Evolutionary conservation across 2,113 vertebrate species (phyloP).

Genomic region (Casuarius casuarius): DNA sequence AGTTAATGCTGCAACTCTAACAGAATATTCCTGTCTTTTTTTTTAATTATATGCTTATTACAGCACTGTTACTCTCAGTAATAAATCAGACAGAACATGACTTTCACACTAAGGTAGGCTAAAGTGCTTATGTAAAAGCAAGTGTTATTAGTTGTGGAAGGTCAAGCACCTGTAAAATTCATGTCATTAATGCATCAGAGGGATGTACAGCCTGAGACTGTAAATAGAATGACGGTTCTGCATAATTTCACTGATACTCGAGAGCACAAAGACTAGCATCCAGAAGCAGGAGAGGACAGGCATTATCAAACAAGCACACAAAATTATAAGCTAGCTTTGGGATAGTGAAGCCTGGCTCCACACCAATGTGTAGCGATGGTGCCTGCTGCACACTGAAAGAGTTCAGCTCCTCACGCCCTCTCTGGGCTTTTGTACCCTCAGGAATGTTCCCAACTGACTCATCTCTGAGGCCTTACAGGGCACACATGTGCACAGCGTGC

Average conservation of each 20-base stretch:
- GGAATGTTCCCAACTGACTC: not conserved
- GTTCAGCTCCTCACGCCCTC: not conserved
- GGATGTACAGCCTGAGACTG: slow-evolving; percentile 1
- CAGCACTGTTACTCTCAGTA: not conserved
- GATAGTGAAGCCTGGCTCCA: not conserved
- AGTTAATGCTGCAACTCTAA: slow-evolving; percentile 50
- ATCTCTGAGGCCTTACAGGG: not conserved
- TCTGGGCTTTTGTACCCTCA: not conserved
- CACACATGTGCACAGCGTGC: not conserved
- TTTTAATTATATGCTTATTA: not conserved
- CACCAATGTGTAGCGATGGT: not conserved
- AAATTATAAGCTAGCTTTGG: not conserved
- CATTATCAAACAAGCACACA: not conserved
- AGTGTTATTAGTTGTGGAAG: not conserved
- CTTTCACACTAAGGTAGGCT: slow-evolving; percentile 1
- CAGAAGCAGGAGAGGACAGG: not conserved
- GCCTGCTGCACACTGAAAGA: not conserved
- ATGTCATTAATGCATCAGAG: not conserved
- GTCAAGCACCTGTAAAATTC: slow-evolving; percentile 10
- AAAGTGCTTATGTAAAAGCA: not conserved
- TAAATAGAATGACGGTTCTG: not conserved
- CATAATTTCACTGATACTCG: not conserved
- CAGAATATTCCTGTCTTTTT: not conserved
- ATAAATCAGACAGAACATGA: not conserved
- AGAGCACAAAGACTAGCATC: not conserved